phyloP scores from a whole-genome alignment of 2,888 invertebrate species.

The Rhyacophila evoluta region DNA sequence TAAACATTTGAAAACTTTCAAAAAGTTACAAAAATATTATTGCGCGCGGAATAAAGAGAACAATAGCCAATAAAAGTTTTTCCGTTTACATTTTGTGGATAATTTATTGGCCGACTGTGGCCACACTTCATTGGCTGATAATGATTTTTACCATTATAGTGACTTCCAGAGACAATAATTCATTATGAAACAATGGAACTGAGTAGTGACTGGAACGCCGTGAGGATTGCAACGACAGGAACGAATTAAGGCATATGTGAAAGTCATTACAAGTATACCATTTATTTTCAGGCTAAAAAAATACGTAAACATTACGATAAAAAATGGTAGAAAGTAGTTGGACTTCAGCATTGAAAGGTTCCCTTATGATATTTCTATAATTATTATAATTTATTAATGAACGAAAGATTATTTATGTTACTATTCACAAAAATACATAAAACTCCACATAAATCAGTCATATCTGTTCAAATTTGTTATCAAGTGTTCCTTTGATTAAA shows the following conservation, averaged over 20 bases:
- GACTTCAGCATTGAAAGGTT: too few species aligned
- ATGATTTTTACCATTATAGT: slow-evolving; percentile 14
- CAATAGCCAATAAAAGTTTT: slow-evolving; percentile 22
- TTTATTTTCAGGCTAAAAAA: too few species aligned
- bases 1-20: background rate
- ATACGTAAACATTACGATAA: too few species aligned
- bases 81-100: slow-evolving; percentile 3
- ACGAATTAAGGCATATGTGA: background rate
- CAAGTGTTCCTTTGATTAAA: too few species aligned
- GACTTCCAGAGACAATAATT: background rate
- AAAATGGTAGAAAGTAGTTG: too few species aligned
- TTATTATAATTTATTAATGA: too few species aligned
- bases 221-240: background rate
- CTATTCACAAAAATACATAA: too few species aligned
- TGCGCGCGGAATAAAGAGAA: background rate
- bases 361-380: too few species aligned
- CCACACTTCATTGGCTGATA: slow-evolving; percentile 7
- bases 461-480: too few species aligned
- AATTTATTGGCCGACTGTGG: background rate
- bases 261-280: background rate
- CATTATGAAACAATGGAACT: slow-evolving; percentile 11
- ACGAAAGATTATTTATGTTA: too few species aligned
- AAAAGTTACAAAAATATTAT: background rate
- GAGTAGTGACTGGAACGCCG: background rate
- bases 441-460: too few species aligned